A percentile compares a stretch with the other conserved stretches of the same genome.
phyloP scores from a whole-genome alignment of 2,797 vertebrate species.

The Synanceia verrucosa region DNA sequence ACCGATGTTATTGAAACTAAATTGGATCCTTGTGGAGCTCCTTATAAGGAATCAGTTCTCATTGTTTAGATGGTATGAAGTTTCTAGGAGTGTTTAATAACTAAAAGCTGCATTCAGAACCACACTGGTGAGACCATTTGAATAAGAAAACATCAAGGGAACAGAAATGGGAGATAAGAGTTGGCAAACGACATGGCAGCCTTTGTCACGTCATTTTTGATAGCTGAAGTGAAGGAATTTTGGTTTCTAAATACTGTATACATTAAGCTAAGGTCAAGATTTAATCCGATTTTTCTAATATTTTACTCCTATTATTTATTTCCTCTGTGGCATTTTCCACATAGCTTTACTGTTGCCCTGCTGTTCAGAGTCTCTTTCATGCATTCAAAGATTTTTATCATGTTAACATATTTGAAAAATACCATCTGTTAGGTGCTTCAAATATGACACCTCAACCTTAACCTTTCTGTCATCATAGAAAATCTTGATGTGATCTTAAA shows the following conservation, averaged over 20 bases:
- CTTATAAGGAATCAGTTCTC: no score
- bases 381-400: conserved; percentile 37
- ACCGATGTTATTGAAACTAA: conserved; percentile 2
- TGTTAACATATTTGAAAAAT: conserved; percentile 25
- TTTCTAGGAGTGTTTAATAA: conserved; percentile 51
- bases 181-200: conserved; percentile 45
- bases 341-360: background rate
- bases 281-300: background rate
- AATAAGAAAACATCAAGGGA: conserved; percentile 65
- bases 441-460: conserved; percentile 19
- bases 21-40: no score
- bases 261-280: background rate
- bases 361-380: conserved; percentile 12
- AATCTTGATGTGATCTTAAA: conserved; percentile 59
- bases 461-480: conserved; percentile 28
- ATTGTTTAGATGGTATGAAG: conserved; percentile 38
- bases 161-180: conserved; percentile 55
- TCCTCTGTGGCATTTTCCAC: background rate
- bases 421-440: conserved; percentile 34
- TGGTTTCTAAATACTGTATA: background rate
- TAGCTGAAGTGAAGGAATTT: conserved; percentile 4
- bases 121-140: conserved; percentile 35
- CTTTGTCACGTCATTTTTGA: conserved; percentile 30
- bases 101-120: conserved; percentile 51
- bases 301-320: background rate